Conservation (phyloP, 2,888 invertebrate genomes). For the Chironomus riparius region DNA sequence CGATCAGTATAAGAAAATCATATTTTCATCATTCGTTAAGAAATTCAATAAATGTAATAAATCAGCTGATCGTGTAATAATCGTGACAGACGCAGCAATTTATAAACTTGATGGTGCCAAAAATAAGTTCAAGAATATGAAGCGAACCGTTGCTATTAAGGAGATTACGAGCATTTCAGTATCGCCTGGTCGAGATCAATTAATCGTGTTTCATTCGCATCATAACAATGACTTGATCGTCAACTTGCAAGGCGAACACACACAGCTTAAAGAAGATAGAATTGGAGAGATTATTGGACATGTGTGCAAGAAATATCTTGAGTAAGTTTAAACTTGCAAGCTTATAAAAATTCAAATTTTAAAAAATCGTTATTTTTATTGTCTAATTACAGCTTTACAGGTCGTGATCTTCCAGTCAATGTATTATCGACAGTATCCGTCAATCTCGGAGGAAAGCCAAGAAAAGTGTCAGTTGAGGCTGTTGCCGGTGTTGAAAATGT, state of each 20-base stretch:
- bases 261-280: constrained; percentile 53
- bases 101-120: constrained; percentile 72
- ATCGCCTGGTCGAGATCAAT: constrained; percentile 76
- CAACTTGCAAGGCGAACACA: constrained; percentile 49
- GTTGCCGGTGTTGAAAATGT: constrained; percentile 38
- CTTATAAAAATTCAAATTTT: neutral
- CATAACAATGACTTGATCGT: constrained; percentile 85
- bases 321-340: constrained; percentile 50
- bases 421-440: constrained; percentile 68
- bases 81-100: constrained; percentile 74
- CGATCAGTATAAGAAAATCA: constrained; percentile 52
- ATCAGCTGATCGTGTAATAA: constrained; percentile 77
- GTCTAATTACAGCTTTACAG: constrained; percentile 50
- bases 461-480: constrained; percentile 39
- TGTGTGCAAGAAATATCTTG: constrained; percentile 62
- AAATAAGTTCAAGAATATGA: constrained; percentile 78
- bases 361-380: constrained; percentile 30
- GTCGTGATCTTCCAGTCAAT: constrained; percentile 60
- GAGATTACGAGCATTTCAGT: constrained; percentile 81
- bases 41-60: constrained; percentile 53
- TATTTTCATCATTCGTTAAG: constrained; percentile 42
- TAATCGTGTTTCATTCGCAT: constrained; percentile 77
- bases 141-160: constrained; percentile 68
- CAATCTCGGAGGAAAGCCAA: constrained; percentile 74
- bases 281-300: constrained; percentile 83